A percentile compares a stretch with the other conserved stretches of the same genome.
These are phyloP conservation scores for Ormia ochracea DNA, from an alignment of 2,888 invertebrate species.

Conservation along the genomic window DNA sequence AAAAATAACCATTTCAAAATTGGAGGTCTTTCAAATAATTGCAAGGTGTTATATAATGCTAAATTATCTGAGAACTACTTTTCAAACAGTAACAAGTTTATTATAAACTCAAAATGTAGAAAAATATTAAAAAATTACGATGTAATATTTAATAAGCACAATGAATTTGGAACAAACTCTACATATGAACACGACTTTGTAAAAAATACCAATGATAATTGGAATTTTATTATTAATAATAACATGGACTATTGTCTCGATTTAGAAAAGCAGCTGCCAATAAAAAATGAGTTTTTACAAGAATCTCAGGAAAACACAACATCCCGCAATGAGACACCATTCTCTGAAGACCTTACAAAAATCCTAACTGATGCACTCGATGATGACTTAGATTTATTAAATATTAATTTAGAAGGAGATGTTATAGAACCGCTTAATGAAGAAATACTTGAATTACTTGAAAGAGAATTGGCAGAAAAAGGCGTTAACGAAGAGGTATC, in stretches of 20 bases:
- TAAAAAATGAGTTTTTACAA: background rate
- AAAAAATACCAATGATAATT: background rate
- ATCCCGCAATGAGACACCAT: background rate
- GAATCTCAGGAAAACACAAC: background rate
- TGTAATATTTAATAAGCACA: background rate
- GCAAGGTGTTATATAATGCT: background rate
- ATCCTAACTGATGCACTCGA: conserved; percentile 37
- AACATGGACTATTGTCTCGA: background rate
- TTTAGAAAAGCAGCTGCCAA: background rate
- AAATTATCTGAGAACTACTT: background rate
- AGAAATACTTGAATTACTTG: conserved; percentile 7
- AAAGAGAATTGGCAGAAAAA: background rate
- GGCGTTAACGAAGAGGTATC: too few relatives aligned
- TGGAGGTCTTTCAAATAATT: background rate
- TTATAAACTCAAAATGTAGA: background rate
- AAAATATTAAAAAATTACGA: background rate
- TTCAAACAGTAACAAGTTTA: too few relatives aligned
- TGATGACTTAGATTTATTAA: conserved; percentile 24
- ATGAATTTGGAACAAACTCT: background rate
- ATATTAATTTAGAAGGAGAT: background rate
- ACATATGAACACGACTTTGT: background rate
- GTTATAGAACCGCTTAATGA: background rate
- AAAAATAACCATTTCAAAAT: background rate
- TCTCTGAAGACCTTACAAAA: conserved; percentile 45
- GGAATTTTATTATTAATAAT: background rate